A percentile compares a stretch with the other conserved stretches of the same genome.
Evolutionary conservation across 2,113 vertebrate genomes (phyloP).

Genomic region (Centropus unirufus): DNA sequence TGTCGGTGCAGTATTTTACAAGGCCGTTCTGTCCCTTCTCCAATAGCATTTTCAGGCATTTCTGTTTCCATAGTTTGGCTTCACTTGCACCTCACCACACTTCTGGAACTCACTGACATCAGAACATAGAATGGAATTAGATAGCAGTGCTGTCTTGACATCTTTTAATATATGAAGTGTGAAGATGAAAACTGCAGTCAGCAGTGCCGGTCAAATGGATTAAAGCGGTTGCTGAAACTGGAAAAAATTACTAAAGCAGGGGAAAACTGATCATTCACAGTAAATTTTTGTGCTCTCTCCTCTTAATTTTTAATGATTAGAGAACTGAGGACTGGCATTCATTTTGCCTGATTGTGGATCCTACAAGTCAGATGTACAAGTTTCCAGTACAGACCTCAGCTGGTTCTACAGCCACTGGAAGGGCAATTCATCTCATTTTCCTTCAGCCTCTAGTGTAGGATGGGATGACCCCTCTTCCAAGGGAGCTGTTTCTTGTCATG

Average conservation of each 20-base stretch:
- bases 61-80: slow-evolving; percentile 39
- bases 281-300: not conserved
- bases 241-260: not conserved
- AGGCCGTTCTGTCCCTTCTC: slow-evolving; percentile 19
- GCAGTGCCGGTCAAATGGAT: not conserved
- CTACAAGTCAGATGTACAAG: fast-evolving
- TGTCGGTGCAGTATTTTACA: not conserved
- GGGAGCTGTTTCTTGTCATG: slow-evolving; percentile 7
- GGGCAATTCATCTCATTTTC: slow-evolving; percentile 28
- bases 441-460: not conserved
- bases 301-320: not conserved
- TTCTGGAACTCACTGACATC: not conserved
- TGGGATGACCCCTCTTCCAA: slow-evolving; percentile 49
- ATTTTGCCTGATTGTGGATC: not conserved
- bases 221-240: not conserved
- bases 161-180: not conserved
- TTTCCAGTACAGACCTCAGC: not conserved
- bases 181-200: slow-evolving; percentile 14
- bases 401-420: not conserved
- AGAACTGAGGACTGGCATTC: not conserved
- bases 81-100: slow-evolving; percentile 21
- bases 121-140: not conserved
- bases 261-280: not conserved
- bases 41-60: slow-evolving; percentile 46
- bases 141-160: not conserved